A percentile compares a stretch with the other conserved stretches of the same genome.
phyloP scores from a whole-genome alignment of 1,140 invertebrate species.

The Zaprionus davidi region DNA sequence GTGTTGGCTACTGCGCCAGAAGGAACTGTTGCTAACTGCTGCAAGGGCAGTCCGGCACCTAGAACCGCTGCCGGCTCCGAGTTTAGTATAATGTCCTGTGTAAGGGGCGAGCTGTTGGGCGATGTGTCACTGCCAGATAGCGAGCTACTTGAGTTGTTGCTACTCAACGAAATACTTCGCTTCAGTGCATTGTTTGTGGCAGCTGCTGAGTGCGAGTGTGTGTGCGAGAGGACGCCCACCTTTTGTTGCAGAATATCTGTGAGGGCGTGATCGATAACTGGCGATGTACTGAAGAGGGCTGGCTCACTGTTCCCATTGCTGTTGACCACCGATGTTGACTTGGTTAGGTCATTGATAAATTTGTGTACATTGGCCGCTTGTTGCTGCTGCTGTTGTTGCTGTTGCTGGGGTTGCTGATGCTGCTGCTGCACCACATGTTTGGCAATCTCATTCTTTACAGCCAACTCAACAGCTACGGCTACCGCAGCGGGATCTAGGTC shows the following conservation, averaged over 20 bases:
- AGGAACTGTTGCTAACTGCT: constrained; percentile 45
- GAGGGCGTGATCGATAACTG: constrained; percentile 73
- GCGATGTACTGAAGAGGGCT: constrained; percentile 49
- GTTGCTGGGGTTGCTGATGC: constrained; percentile 75
- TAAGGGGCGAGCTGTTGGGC: constrained; percentile 75
- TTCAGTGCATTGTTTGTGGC: constrained; percentile 55
- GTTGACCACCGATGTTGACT: constrained; percentile 67
- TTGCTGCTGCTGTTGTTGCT: constrained; percentile 41
- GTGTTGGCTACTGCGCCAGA: constrained; percentile 27
- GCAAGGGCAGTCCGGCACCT: constrained; percentile 65
- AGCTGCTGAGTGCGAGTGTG: constrained; percentile 8
- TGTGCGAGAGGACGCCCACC: constrained; percentile 40
- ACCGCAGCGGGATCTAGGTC: constrained; percentile 63
- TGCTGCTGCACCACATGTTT: constrained; percentile 76
- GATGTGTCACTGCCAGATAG: constrained; percentile 55
- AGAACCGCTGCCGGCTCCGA: constrained; percentile 75
- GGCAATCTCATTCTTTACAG: constrained; percentile 85
- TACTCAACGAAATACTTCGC: constrained; percentile 69
- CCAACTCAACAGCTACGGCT: constrained; percentile 85
- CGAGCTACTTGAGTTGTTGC: constrained; percentile 62
- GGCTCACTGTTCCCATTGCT: constrained; percentile 66
- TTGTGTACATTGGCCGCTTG: constrained; percentile 76
- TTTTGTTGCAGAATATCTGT: constrained; percentile 73
- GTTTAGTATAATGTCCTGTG: constrained; percentile 84
- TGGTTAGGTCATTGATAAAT: constrained; percentile 76